A percentile compares a stretch with the other conserved stretches of the same genome.
phyloP scores from a whole-genome alignment of 1,140 invertebrate genomes.

The Euborellia annulipes region DNA sequence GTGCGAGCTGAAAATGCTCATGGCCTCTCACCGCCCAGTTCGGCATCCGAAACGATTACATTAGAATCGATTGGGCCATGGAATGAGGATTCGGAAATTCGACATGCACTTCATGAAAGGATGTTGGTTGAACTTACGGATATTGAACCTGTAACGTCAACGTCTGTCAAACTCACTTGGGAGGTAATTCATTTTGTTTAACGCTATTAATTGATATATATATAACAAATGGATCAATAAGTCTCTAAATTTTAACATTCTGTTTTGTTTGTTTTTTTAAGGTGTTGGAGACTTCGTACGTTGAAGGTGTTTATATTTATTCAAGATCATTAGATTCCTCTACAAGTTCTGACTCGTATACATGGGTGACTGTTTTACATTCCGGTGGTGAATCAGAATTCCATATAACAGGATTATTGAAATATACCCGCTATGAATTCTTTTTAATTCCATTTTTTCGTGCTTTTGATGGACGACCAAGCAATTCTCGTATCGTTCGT shows the following conservation, averaged over 20 bases:
- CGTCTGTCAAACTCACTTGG: constrained; percentile 68
- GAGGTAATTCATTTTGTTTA: constrained; percentile 45
- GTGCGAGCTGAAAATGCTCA: constrained; percentile 72
- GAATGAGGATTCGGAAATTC: too few relatives aligned
- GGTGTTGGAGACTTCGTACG: constrained; percentile 24
- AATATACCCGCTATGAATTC: constrained; percentile 59
- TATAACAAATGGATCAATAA: too few relatives aligned
- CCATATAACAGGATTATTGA: constrained; percentile 47
- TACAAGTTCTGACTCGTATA: constrained; percentile 37
- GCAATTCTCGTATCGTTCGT: constrained; percentile 48
- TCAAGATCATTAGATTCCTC: constrained; percentile 35
- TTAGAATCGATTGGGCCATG: constrained; percentile 38
- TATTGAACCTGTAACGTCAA: constrained; percentile 63
- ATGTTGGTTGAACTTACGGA: constrained; percentile 55
- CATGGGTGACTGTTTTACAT: constrained; percentile 58
- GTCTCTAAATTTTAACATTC: too few relatives aligned
- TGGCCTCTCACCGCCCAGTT: constrained; percentile 54
- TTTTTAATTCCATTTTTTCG: constrained; percentile 66
- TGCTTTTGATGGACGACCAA: constrained; percentile 57
- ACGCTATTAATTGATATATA: too few relatives aligned
- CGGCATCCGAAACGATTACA: constrained; percentile 44
- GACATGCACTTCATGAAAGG: too few relatives aligned
- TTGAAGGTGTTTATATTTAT: constrained; percentile 60
- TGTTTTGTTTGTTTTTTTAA: too few relatives aligned
- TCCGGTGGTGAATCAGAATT: constrained; percentile 54